Percentiles rank a stretch among this genome's conserved stretches.
These are phyloP conservation scores for Myiopsitta monachus DNA, from an alignment of 2,113 vertebrate genomes.

Conservation along the genomic window DNA sequence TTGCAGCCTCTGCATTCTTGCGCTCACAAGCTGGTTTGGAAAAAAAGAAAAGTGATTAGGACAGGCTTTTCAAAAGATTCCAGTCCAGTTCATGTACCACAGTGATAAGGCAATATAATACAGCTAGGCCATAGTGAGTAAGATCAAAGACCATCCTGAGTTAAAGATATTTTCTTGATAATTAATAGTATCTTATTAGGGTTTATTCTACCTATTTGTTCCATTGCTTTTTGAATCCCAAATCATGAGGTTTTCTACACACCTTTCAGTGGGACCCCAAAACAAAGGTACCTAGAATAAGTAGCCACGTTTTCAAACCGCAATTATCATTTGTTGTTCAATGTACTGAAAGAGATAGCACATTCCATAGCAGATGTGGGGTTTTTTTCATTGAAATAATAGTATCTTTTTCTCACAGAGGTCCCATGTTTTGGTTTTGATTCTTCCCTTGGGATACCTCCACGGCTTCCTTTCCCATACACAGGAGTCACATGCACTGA, in stretches of 20 bases:
- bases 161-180: background rate
- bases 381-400: background rate
- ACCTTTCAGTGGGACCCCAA: background rate
- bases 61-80: background rate
- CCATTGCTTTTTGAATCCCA: background rate
- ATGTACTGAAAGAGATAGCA: background rate
- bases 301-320: background rate
- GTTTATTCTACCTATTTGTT: background rate
- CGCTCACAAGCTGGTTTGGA: slow-evolving; percentile 84
- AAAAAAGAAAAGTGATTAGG: background rate
- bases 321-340: background rate
- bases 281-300: background rate
- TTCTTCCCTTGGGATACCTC: background rate
- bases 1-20: slow-evolving; percentile 77
- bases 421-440: background rate
- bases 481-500: background rate
- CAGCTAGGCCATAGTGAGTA: background rate
- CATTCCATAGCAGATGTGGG: background rate
- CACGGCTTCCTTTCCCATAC: background rate
- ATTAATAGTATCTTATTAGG: background rate
- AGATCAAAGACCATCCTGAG: background rate
- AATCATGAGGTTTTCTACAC: background rate
- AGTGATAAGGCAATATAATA: background rate
- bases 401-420: background rate
- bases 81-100: background rate